These are phyloP conservation scores for Sesia bembeciformis DNA, from an alignment of 2,888 invertebrate genomes.

Conservation along the genomic window DNA sequence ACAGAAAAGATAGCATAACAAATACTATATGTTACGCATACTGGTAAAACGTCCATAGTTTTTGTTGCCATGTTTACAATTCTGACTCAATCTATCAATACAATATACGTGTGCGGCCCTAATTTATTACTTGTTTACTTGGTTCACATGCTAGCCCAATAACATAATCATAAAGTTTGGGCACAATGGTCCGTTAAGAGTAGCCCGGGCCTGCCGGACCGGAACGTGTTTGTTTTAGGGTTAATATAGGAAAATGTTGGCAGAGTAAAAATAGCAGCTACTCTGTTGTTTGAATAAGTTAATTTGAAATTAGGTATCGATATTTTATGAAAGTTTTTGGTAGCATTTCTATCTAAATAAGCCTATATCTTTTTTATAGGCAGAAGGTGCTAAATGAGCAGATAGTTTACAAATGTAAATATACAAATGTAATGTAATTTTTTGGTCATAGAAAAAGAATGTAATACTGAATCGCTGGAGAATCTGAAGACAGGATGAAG, in stretches of 20 bases:
- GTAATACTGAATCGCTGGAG: no score
- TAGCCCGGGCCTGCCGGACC: background rate
- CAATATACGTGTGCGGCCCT: conserved; percentile 10
- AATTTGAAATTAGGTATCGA: no score
- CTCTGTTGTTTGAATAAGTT: no score
- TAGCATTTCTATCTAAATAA: no score
- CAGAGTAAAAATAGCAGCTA: no score
- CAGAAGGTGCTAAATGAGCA: no score
- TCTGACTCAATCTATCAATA: background rate
- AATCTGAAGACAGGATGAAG: no score
- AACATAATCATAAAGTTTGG: conserved; percentile 30
- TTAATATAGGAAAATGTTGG: conserved; percentile 10
- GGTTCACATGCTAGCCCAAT: conserved; percentile 21
- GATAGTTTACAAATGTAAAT: no score
- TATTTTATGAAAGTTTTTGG: no score
- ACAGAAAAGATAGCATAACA: background rate
- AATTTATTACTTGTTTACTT: conserved; percentile 57
- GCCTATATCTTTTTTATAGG: no score
- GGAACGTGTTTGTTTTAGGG: conserved; percentile 10
- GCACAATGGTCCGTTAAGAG: conserved; percentile 12
- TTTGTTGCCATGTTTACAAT: background rate
- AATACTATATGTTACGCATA: background rate
- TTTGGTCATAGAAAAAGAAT: no score
- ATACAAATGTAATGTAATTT: no score
- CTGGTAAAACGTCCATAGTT: background rate